Base-by-base conservation (phyloP, 2,113 vertebrate species). In the Sylvilagus bachmani region DNA sequence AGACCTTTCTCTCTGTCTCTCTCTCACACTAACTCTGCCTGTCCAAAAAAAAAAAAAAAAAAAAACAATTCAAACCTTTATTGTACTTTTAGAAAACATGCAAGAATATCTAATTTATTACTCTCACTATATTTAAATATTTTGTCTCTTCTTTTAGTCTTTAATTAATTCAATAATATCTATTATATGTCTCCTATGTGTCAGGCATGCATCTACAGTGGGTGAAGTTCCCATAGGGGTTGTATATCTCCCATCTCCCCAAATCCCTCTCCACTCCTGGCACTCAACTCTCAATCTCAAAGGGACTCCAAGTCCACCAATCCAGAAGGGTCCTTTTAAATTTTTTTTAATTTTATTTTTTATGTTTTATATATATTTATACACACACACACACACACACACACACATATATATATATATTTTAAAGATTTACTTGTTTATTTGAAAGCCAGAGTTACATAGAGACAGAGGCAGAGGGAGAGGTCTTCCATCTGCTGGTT, bases 51-150 rank as follows among this genome's bases (percentile, higher is more conserved):
- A 44, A 44, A 44, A 44, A 44, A 44, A 44, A 44, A 44, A 9
- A 44, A 44, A 1, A 44, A 6, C 6, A 44, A 44, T 44, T 44
- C 44, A 82, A 25, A 58, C 81, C 2, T 67, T 92, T 51, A 31
- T 14, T 84, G 55, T 17, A 80, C 49, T 74, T 70, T 85, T 85
- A 66, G 69, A 90, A 81, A 88, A 92, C 31, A 77, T 25, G 14
- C 25, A 64, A 24, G 19, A 11, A 38, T 0, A 21, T 85, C 31
- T 90, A 44, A 64, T 73, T 92, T 85, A 10, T 71, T 88, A 69
- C 22, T 78, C 21, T 62, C 27, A 91, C 36, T 31, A 25, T 55
- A 36, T 73, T 71, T 67, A 25, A 12, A 31, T 4, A 44, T 82
- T 51, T 83, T 77, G 33, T 64, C 22, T 77, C 38, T 67, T 16